Evolutionary conservation across 1,140 invertebrate genomes (phyloP).

Genomic region (Apolygus lucorum): DNA sequence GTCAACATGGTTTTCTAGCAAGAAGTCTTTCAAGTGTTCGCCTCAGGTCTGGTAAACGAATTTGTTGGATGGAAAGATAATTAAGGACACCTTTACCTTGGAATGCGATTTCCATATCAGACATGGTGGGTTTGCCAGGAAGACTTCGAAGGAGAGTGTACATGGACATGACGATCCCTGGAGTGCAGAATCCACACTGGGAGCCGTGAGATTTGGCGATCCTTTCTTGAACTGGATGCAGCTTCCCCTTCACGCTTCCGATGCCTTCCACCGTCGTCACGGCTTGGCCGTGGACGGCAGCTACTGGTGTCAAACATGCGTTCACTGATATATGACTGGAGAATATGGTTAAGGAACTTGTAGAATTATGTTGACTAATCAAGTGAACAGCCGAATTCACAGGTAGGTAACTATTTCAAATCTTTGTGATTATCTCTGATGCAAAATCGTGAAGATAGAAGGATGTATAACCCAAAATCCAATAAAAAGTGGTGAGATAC

Average conservation of each 20-base stretch:
- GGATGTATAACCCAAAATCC: background rate
- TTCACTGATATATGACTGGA: conserved; percentile 79
- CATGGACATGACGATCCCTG: conserved; percentile 92
- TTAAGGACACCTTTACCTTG: too few species aligned
- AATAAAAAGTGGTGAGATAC: background rate
- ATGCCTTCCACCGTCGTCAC: conserved; percentile 87
- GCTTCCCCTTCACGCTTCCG: conserved; percentile 55
- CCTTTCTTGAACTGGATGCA: conserved; percentile 78
- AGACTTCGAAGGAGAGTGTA: conserved; percentile 65
- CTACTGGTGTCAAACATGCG: conserved; percentile 77
- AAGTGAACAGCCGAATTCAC: too few species aligned
- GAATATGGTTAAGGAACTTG: background rate
- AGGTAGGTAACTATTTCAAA: too few species aligned
- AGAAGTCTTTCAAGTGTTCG: too few species aligned
- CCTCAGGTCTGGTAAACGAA: too few species aligned
- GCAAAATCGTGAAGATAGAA: background rate
- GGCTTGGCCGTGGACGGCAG: conserved; percentile 70
- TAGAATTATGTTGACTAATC: background rate
- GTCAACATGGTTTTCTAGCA: too few species aligned
- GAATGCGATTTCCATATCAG: conserved; percentile 71
- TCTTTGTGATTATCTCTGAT: background rate
- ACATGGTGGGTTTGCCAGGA: conserved; percentile 50
- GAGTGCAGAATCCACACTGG: conserved; percentile 86
- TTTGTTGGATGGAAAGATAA: too few species aligned
- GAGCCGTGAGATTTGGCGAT: conserved; percentile 80